These are phyloP conservation scores for Ennomos erosarius DNA, from an alignment of 2,888 invertebrate species.

Conservation along the genomic window DNA sequence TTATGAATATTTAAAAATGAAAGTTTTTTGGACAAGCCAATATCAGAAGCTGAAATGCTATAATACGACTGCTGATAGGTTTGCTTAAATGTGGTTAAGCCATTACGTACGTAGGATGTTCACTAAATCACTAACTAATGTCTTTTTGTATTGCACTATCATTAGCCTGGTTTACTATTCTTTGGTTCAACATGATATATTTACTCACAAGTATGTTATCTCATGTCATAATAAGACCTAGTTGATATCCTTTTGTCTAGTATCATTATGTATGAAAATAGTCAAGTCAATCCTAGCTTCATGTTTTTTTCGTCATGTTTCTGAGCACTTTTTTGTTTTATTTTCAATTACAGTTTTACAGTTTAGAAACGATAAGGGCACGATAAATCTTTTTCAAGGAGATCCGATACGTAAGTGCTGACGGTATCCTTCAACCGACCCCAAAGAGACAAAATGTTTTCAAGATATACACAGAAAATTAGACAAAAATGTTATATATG, in stretches of 20 bases:
- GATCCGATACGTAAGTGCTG: conserved; percentile 49
- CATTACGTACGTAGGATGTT: too few species aligned
- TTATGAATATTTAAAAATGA: too few species aligned
- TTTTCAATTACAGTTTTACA: conserved; percentile 78
- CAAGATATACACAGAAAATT: conserved; percentile 56
- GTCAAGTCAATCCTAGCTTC: conserved; percentile 4
- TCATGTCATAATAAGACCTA: too few species aligned
- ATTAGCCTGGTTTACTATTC: background rate
- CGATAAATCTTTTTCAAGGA: conserved; percentile 79
- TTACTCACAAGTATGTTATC: too few species aligned
- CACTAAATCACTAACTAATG: conserved; percentile 6
- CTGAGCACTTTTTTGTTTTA: conserved; percentile 55
- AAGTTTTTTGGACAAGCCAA: too few species aligned
- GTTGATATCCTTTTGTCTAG: background rate
- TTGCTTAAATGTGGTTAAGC: too few species aligned
- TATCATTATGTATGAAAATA: background rate
- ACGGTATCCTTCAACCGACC: conserved; percentile 37
- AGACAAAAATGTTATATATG: conserved; percentile 20
- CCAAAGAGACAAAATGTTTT: conserved; percentile 44
- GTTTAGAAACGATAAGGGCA: conserved; percentile 80
- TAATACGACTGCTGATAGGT: too few species aligned
- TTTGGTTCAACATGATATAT: too few species aligned
- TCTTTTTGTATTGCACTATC: background rate
- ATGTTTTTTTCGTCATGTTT: conserved; percentile 26
- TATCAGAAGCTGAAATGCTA: too few species aligned